Evolutionary conservation across 2,888 invertebrate genomes (phyloP), one percentile per base, ranked within the genome.

Genomic region (Herminia tarsipennalis): DNA sequence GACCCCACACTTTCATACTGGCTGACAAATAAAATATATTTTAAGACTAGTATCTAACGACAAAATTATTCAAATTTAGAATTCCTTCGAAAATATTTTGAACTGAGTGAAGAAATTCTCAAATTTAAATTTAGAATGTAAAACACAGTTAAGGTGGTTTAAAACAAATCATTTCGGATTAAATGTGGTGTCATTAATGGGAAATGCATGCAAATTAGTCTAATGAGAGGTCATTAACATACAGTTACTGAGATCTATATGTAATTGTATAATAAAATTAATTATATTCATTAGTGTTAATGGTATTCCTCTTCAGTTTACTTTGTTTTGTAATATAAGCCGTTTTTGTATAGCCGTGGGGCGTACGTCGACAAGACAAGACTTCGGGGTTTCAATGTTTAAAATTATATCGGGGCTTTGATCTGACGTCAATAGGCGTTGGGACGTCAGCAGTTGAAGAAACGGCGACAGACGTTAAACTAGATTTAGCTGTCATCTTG

Each of bases 271-370:
- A 50, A 57, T 33, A 14, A 33, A 41, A 52, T 57, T 57, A 52
- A 61, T 52, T 44, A 45, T 35, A 54, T 55, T 51, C 59, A 63
- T 67, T 47, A 47, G 55, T 56, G 60, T 53, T 59, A 66, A 63
- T 56, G 6, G 40, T 36, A 56, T 59, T 29, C 48, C 2, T 16
- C 3, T 9, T 36, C 25, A n/a, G 14, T 48, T 25, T 25, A 42
- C 42, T 50, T 42, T 24, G 24, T 42, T 40, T 54, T 38, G 46
- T 43, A 61, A 56, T 37, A n/a, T 24, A 17, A 48, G 41, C 17
- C 42, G 43, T 30, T 30, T 39, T 5, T 17, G 4, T 30, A 24
- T 12, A 5, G 8, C 5, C 16, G 21, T 2, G 13, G 5, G 12
- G 16, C 29, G n/a, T 16, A 17, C 16, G 3, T 6, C 14, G 12